phyloP scores from a whole-genome alignment of 1,140 invertebrate genomes.

The Ceratitis capitata region DNA sequence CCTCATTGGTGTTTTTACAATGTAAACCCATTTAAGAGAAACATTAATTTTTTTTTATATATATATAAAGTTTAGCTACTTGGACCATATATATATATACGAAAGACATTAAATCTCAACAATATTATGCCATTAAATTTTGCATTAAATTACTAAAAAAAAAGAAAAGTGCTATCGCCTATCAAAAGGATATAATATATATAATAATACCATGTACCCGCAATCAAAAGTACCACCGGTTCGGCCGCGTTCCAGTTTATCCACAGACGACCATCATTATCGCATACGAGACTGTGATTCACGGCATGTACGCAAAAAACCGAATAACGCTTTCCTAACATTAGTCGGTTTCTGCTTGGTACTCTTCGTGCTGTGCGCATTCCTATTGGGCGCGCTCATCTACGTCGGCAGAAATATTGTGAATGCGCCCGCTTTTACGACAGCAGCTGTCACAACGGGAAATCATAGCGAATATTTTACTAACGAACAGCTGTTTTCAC shows the following conservation, averaged over 20 bases:
- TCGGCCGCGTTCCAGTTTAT: conserved; percentile 61
- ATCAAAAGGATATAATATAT: background rate
- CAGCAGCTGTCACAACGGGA: conserved; percentile 43
- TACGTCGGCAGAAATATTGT: conserved; percentile 65
- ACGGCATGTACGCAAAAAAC: conserved; percentile 49
- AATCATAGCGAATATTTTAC: conserved; percentile 51
- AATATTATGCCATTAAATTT: background rate
- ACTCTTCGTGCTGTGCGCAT: conserved; percentile 65
- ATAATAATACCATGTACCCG: conserved; percentile 43
- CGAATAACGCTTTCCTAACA: conserved; percentile 58
- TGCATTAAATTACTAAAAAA: background rate
- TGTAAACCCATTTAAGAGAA: too few species aligned
- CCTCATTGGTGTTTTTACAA: too few species aligned
- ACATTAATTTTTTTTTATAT: too few species aligned
- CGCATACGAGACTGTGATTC: conserved; percentile 55
- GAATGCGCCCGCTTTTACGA: conserved; percentile 8
- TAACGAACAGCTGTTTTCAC: conserved; percentile 43
- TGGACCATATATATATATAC: too few species aligned
- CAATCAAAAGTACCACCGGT: conserved; percentile 47
- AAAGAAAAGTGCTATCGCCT: background rate
- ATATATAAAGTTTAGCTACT: too few species aligned
- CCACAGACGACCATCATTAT: conserved; percentile 62
- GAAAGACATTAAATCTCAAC: background rate
- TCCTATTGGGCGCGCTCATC: conserved; percentile 66
- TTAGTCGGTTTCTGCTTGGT: conserved; percentile 67